Conservation (phyloP, 2,113 vertebrate genomes). For the Melanerpes formicivorus region DNA sequence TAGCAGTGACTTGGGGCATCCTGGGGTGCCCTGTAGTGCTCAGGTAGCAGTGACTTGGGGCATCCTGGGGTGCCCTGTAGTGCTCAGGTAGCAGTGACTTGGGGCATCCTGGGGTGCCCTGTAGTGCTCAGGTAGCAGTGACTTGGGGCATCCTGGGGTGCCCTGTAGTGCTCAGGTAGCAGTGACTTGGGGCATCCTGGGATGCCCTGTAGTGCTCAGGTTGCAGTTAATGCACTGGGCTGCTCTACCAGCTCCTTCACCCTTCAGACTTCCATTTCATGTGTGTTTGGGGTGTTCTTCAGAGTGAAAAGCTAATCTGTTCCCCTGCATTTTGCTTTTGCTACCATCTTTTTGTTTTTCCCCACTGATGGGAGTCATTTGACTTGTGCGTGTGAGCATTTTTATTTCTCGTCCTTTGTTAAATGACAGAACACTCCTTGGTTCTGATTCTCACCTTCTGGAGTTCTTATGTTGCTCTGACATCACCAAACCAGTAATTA, state of each 20-base stretch:
- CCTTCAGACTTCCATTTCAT: neutral
- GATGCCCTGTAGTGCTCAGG: neutral
- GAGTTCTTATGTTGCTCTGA: neutral
- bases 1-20: neutral
- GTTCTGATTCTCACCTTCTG: neutral
- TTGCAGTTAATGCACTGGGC: neutral
- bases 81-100: neutral
- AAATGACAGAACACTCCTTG: neutral
- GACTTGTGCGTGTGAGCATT: neutral
- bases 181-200: neutral
- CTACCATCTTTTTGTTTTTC: neutral
- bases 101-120: neutral
- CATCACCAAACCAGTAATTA: slow-evolving; percentile 37
- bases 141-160: neutral
- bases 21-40: neutral
- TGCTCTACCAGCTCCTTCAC: neutral
- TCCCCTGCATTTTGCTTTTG: neutral
- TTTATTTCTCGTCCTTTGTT: neutral
- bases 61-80: neutral
- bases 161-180: neutral
- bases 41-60: neutral
- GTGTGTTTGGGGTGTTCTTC: neutral
- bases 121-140: neutral
- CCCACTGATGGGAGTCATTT: neutral
- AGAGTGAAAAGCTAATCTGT: neutral